Base-by-base conservation (phyloP, 2,113 vertebrate genomes). In the Triplophysa tibetana region DNA sequence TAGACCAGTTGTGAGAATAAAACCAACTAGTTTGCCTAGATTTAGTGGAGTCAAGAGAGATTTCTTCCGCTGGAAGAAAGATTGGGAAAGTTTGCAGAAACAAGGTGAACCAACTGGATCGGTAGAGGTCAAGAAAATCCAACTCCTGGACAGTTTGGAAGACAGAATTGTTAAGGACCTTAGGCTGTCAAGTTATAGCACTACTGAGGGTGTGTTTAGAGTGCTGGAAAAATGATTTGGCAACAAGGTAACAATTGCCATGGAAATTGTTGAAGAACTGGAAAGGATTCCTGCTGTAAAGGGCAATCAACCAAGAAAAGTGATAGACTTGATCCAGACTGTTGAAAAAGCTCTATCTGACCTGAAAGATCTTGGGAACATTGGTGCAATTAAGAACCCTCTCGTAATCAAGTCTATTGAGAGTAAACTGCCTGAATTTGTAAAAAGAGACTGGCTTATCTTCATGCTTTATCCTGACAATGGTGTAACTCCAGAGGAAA, bases 171-270 rank as follows among this genome's bases (percentile, higher is more conserved):
- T 58, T 10, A 69, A 48, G n/a, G 62, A 77, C 38, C 23, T 72
- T 0, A 9, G 19, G 1, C 24, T 84, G 29, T 80, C 77, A 1
- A 69, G 65, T 17, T 79, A 76, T n/a, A 86, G 23, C 7, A 64
- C 21, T 11, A 73, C 77, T 50, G 82, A 79, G 2, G 80, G 84
- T 9, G 73, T 80, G 1, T 77, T 86, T 17, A 29, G 26, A 29
- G 26, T 29, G 2, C 26, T 29, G 26, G 26, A 29, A 29, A 29
- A 29, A 2, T 2, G 26, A 29, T 29, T 29, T 29, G 26, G 26
- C 26, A 29, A 29, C 26, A 29, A 29, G 26, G 26, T 29, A 29
- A 70, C 54, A 52, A 63, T 82, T 1, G 58, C 58, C 4, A 5
- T 78, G 13, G 70, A 84, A 14, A 72, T 82, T 3, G 3, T 82